Evolutionary conservation across 1,140 invertebrate genomes (phyloP).

Genomic region (Delia radicum): DNA sequence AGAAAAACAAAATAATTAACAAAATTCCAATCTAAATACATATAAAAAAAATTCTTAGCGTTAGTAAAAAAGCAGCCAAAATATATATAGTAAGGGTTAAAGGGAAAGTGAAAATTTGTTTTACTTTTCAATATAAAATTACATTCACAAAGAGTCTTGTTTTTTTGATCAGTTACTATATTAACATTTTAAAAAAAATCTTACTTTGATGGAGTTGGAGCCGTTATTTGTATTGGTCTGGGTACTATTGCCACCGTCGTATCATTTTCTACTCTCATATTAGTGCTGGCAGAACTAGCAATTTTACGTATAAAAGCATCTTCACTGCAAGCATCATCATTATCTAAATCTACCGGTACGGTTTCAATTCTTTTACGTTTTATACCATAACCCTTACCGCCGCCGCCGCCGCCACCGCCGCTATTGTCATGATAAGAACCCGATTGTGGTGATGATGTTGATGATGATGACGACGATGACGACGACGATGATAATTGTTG

Average conservation of each 20-base stretch:
- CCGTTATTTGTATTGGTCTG: neutral
- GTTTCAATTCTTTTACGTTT: conserved; percentile 66
- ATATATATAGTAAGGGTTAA: neutral
- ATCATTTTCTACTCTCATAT: neutral
- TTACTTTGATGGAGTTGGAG: conserved; percentile 26
- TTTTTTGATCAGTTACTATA: no score
- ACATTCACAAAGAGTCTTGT: neutral
- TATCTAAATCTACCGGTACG: conserved; percentile 61
- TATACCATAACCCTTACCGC: conserved; percentile 30
- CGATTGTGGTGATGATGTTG: neutral
- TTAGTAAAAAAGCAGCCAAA: neutral
- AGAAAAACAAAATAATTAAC: neutral
- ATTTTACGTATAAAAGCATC: conserved; percentile 54
- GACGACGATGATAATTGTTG: neutral
- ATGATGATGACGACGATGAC: neutral
- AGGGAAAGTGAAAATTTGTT: neutral
- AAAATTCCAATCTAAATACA: neutral
- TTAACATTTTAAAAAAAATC: conserved; percentile 16
- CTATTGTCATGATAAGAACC: neutral
- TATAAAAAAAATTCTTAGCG: neutral
- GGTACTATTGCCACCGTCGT: neutral
- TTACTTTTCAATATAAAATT: neutral
- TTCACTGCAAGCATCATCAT: conserved; percentile 65
- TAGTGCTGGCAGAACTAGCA: conserved; percentile 32
- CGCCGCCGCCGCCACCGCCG: no score